A percentile compares a stretch with the other conserved stretches of the same genome.
Conservation (phyloP, 2,797 vertebrate species). For the Malurus splendens region DNA sequence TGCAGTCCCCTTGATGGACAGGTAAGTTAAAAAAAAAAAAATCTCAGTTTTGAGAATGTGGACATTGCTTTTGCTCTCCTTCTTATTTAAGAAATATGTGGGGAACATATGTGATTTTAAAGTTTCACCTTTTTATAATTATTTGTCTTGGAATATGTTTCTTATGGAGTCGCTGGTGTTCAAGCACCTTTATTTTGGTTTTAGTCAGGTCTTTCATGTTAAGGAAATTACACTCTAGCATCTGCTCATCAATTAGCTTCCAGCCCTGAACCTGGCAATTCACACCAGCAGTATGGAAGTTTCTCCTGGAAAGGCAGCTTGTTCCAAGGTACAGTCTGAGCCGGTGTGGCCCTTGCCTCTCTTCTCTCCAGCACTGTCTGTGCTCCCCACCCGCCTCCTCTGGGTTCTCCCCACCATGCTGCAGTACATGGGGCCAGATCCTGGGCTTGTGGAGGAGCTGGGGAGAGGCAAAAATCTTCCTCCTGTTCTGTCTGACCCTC, state of each 20-base stretch:
- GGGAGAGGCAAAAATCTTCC: background rate
- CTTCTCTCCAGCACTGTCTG: background rate
- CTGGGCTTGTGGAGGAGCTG: background rate
- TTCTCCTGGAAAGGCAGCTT: background rate
- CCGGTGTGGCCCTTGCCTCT: accelerated
- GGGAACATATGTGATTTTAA: background rate
- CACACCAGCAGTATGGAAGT: background rate
- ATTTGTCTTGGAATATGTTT: background rate
- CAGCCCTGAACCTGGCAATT: background rate
- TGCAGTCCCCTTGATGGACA: background rate
- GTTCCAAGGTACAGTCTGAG: accelerated
- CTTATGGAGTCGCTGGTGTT: background rate
- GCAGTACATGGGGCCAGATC: accelerated
- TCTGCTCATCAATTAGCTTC: background rate
- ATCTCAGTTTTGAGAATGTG: background rate
- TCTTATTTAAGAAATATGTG: background rate
- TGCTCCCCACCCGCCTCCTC: background rate
- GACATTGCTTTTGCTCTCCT: background rate
- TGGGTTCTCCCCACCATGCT: background rate
- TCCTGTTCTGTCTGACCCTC: background rate
- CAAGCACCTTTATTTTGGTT: background rate
- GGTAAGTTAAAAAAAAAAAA: no score
- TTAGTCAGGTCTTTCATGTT: background rate
- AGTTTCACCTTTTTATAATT: background rate
- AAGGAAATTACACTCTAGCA: background rate